Evolutionary conservation across 64 coral and sea anemone species (phyloP).

Genomic region (Catalaphyllia jardinei): DNA sequence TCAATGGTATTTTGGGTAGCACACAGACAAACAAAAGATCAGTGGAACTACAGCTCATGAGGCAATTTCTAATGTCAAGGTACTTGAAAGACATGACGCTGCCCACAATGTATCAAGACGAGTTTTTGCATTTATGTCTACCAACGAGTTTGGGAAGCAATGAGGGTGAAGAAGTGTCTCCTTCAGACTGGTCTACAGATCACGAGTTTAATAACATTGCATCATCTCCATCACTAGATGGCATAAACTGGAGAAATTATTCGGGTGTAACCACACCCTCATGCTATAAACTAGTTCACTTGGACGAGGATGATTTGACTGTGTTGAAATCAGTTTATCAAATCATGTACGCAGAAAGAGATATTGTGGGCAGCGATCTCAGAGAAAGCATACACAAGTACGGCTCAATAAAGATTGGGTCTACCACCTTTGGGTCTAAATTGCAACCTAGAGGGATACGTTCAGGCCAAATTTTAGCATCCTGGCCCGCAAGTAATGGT

Average conservation of each 20-base stretch:
- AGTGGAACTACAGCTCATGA: too few species aligned
- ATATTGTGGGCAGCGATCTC: neutral
- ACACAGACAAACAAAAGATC: too few species aligned
- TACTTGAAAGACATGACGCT: too few species aligned
- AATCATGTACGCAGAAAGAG: slow-evolving; percentile 26
- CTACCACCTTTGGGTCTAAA: slow-evolving; percentile 44
- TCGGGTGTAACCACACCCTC: slow-evolving; percentile 27
- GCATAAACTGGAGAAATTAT: slow-evolving; percentile 61
- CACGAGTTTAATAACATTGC: slow-evolving; percentile 48
- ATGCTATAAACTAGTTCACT: slow-evolving; percentile 45
- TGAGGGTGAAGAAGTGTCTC: slow-evolving; percentile 13
- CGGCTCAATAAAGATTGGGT: slow-evolving; percentile 48
- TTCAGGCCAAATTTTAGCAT: slow-evolving; percentile 55
- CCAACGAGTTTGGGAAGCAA: too few species aligned
- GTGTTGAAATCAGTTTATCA: slow-evolving; percentile 53
- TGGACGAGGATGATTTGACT: slow-evolving; percentile 56
- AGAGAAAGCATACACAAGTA: slow-evolving; percentile 48
- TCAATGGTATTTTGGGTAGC: too few species aligned
- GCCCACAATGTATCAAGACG: too few species aligned
- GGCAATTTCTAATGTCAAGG: too few species aligned
- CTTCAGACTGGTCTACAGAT: slow-evolving; percentile 30
- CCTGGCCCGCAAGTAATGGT: slow-evolving; percentile 45
- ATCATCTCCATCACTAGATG: slow-evolving; percentile 14
- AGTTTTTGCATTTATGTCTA: too few species aligned
- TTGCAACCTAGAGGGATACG: slow-evolving; percentile 57